Percentiles rank a stretch among this genome's conserved stretches.
Evolutionary conservation across 2,797 vertebrate genomes (phyloP).

Genomic region (Hafferia zeledoni): DNA sequence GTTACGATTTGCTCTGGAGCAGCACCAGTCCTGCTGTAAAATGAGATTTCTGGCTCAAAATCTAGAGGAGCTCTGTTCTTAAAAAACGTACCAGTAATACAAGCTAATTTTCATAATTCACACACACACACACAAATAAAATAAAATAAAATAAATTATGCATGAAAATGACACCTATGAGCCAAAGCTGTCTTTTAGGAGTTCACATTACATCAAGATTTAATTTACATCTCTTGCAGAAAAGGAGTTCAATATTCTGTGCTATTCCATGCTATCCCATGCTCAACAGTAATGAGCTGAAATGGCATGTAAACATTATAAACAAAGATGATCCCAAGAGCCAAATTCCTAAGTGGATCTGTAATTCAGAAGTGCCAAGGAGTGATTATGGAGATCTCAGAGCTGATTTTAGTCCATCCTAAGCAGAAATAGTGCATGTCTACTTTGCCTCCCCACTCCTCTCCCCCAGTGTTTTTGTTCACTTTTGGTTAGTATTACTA

Average conservation of each 20-base stretch:
- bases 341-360: not conserved
- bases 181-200: not conserved
- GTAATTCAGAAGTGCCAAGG: not conserved
- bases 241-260: not conserved
- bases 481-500: not conserved
- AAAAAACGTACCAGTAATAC: not conserved
- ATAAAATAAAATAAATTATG: not conserved
- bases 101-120: slow-evolving; percentile 5
- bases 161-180: not conserved
- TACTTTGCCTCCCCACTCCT: not conserved
- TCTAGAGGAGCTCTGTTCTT: slow-evolving; percentile 15
- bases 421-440: not conserved
- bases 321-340: not conserved
- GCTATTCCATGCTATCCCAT: not conserved
- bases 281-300: not conserved
- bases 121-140: not conserved
- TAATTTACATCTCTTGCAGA: not conserved
- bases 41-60: slow-evolving; percentile 45
- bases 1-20: slow-evolving; percentile 24
- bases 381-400: not conserved
- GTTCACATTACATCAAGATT: not conserved
- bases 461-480: not conserved
- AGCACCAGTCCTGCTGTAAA: slow-evolving; percentile 31
- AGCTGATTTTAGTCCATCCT: not conserved
- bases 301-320: not conserved